Percentiles rank a stretch among this genome's conserved stretches.
These are phyloP conservation scores for Meteorus colon DNA, from an alignment of 2,888 invertebrate genomes.

Conservation along the genomic window DNA sequence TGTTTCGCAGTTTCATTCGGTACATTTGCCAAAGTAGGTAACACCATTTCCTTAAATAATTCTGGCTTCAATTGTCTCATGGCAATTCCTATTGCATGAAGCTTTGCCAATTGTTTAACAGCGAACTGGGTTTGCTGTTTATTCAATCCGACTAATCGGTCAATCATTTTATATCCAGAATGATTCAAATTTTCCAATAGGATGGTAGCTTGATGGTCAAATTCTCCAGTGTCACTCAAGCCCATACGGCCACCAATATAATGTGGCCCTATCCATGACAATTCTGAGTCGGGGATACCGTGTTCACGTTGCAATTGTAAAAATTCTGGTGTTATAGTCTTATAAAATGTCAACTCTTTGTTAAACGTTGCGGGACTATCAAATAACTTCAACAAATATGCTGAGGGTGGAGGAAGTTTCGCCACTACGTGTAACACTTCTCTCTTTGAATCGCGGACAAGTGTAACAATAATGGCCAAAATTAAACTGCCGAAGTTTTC, in stretches of 20 bases:
- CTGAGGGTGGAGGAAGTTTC: constrained; percentile 67
- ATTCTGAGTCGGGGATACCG: constrained; percentile 56
- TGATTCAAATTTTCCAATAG: constrained; percentile 67
- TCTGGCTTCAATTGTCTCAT: constrained; percentile 63
- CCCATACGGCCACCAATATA: constrained; percentile 67
- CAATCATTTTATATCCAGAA: constrained; percentile 61
- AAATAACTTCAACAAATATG: constrained; percentile 65
- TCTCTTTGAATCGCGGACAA: constrained; percentile 51
- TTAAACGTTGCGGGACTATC: constrained; percentile 67
- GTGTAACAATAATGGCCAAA: constrained; percentile 60
- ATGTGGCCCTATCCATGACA: constrained; percentile 60
- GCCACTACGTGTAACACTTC: constrained; percentile 63
- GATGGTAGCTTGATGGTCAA: constrained; percentile 66
- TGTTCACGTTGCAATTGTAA: constrained; percentile 58
- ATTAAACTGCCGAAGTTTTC: constrained; percentile 71
- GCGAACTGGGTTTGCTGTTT: constrained; percentile 61
- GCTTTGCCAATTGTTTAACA: constrained; percentile 62
- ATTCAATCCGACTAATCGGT: constrained; percentile 66
- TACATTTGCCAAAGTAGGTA: constrained; percentile 53
- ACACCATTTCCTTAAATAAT: constrained; percentile 58
- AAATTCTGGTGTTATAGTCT: constrained; percentile 60
- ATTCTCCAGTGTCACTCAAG: constrained; percentile 53
- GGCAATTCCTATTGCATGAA: constrained; percentile 65
- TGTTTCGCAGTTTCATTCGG: constrained; percentile 56
- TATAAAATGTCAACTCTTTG: constrained; percentile 69